phyloP scores from a whole-genome alignment of 2,113 vertebrate species.

The Corythaeola cristata region DNA sequence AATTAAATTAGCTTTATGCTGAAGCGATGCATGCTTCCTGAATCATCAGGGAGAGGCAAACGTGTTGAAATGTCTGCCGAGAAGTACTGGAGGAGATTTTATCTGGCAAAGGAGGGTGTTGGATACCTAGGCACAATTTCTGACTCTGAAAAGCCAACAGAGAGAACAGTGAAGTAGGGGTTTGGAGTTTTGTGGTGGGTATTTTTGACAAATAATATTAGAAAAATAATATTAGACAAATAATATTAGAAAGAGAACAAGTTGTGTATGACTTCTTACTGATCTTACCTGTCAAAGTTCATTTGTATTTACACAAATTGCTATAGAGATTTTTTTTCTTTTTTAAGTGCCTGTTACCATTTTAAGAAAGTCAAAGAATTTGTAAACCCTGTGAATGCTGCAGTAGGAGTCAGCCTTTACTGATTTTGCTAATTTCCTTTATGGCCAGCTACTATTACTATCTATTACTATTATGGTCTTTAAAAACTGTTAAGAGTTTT shows the following conservation, averaged over 20 bases:
- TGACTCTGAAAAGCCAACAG: not conserved
- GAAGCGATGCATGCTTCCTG: not conserved
- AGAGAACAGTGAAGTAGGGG: not conserved
- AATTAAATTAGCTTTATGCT: not conserved
- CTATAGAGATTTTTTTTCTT: not conserved
- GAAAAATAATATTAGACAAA: not conserved
- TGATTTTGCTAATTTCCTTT: not conserved
- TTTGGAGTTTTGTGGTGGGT: not conserved
- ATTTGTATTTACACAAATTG: not conserved
- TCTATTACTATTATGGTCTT: not conserved
- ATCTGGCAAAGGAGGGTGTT: not conserved
- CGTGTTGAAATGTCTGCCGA: fast-evolving
- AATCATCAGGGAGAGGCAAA: not conserved
- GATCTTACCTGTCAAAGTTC: not conserved
- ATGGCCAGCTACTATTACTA: not conserved
- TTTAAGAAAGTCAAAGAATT: not conserved
- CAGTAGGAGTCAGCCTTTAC: not conserved
- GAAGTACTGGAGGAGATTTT: not conserved
- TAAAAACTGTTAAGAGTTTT: not conserved
- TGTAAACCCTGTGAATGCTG: not conserved
- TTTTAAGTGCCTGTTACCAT: not conserved
- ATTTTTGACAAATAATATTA: not conserved
- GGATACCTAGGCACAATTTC: not conserved
- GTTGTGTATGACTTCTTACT: not conserved
- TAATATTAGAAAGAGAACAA: not conserved